phyloP scores from a whole-genome alignment of 2,888 invertebrate genomes.

The Belgica antarctica region DNA sequence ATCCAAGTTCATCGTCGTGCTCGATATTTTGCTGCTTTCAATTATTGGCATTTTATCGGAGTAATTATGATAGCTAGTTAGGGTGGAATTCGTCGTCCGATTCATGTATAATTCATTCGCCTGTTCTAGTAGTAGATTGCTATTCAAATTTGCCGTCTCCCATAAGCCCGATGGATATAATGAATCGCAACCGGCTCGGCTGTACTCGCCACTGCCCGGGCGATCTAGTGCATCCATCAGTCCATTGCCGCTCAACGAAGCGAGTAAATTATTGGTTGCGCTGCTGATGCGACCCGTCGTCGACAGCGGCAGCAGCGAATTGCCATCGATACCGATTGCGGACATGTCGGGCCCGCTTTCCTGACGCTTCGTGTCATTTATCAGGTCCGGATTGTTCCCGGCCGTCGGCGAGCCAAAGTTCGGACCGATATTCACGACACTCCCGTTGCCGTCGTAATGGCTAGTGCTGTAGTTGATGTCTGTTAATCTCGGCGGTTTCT shows the following conservation, averaged over 20 bases:
- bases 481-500: conserved; percentile 68
- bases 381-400: conserved; percentile 79
- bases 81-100: conserved; percentile 57
- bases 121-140: conserved; percentile 48
- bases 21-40: conserved; percentile 51
- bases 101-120: conserved; percentile 57
- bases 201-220: conserved; percentile 75
- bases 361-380: conserved; percentile 74
- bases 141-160: conserved; percentile 61
- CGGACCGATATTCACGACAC: conserved; percentile 63
- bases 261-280: conserved; percentile 47
- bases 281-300: conserved; percentile 6
- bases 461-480: conserved; percentile 69
- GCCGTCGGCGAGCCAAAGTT: conserved; percentile 73
- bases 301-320: conserved; percentile 31
- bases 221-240: conserved; percentile 54
- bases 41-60: conserved; percentile 76
- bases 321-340: conserved; percentile 34
- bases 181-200: conserved; percentile 69
- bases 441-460: conserved; percentile 68
- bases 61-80: conserved; percentile 61
- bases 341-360: conserved; percentile 58
- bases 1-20: conserved; percentile 52
- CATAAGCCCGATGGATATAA: conserved; percentile 78
- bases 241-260: conserved; percentile 50